These are phyloP conservation scores for Peromyscus eremicus DNA, from an alignment of 2,797 vertebrate genomes.

Conservation along the genomic window DNA sequence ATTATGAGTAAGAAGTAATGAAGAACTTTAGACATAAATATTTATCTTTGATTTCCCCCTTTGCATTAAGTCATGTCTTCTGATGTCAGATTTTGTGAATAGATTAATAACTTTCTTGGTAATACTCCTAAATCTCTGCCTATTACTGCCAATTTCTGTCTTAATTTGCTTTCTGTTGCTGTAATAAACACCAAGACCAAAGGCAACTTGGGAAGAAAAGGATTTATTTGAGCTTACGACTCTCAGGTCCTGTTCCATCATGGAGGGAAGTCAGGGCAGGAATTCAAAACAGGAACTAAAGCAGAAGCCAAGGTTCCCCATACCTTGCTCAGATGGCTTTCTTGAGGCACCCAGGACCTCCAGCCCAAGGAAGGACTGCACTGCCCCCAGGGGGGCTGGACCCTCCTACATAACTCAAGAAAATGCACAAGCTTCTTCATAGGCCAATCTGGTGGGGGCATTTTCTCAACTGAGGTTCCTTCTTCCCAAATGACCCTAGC, in stretches of 20 bases:
- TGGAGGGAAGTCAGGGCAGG: not conserved
- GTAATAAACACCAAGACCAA: not conserved
- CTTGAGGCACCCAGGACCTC: not conserved
- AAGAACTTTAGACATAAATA: conserved; percentile 53
- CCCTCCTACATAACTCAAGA: not conserved
- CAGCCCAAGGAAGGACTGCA: not conserved
- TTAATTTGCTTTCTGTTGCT: not conserved
- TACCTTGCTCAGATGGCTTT: not conserved
- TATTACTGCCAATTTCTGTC: conserved; percentile 17
- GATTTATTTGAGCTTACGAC: not conserved
- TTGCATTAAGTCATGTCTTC: conserved; percentile 31
- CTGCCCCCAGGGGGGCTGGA: not conserved
- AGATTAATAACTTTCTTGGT: conserved; percentile 16
- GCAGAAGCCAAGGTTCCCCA: not conserved
- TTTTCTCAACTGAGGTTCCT: not conserved
- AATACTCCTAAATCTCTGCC: conserved; percentile 57
- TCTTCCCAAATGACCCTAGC: not conserved
- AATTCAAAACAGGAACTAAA: not conserved
- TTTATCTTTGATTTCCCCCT: conserved; percentile 21
- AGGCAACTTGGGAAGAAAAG: not conserved
- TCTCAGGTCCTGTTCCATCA: not conserved
- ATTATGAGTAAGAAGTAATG: not conserved
- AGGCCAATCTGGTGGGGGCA: not conserved
- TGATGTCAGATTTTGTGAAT: conserved; percentile 34
- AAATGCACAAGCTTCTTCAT: not conserved